phyloP scores from a whole-genome alignment of 2,888 invertebrate genomes.

The Dendrolimus pini region DNA sequence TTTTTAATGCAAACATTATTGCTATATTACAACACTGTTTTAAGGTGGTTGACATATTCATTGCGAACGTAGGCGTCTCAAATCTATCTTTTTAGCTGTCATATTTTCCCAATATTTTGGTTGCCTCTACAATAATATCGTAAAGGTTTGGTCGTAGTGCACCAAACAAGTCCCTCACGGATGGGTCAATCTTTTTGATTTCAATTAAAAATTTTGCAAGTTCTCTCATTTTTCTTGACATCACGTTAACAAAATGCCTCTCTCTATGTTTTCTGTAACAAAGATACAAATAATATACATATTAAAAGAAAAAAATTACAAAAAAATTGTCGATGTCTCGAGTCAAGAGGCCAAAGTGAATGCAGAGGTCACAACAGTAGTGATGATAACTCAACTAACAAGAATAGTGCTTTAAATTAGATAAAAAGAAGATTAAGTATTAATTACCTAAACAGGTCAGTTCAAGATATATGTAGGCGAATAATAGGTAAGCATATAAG shows the following conservation, averaged over 20 bases:
- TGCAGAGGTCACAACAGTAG: no score
- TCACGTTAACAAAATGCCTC: conserved; percentile 16
- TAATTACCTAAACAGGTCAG: no score
- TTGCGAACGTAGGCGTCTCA: conserved; percentile 8
- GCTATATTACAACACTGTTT: conserved; percentile 9
- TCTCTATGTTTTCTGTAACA: conserved; percentile 13
- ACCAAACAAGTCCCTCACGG: conserved; percentile 6
- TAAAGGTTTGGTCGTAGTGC: conserved; percentile 8
- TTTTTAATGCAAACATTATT: conserved; percentile 3
- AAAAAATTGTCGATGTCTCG: no score
- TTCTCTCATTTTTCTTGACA: conserved; percentile 14
- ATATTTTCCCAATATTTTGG: conserved; percentile 7
- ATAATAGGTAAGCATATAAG: no score
- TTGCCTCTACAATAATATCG: conserved; percentile 9
- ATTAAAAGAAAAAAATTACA: no score
- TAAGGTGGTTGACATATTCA: conserved; percentile 8
- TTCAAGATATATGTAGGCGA: no score
- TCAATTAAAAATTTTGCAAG: conserved; percentile 12
- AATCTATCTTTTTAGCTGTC: conserved; percentile 1
- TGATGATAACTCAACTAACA: no score
- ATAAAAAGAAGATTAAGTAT: no score
- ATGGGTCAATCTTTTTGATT: conserved; percentile 11
- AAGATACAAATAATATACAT: no score
- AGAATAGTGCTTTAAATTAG: no score
- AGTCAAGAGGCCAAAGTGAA: no score